Base-by-base conservation (phyloP, 2,888 invertebrate species). In the Neoascia interrupta region DNA sequence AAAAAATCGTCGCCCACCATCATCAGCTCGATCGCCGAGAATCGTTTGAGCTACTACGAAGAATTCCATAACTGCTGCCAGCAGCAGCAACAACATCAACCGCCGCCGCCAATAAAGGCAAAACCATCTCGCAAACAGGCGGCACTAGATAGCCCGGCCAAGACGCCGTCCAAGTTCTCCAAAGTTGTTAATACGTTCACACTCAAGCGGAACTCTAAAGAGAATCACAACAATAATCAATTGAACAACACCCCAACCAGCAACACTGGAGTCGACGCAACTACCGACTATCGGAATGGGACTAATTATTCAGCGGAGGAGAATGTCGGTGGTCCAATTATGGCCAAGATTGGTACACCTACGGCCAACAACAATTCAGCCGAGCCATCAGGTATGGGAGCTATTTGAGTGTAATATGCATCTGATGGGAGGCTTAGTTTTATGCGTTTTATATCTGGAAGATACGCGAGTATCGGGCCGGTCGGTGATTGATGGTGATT, bases 121-220 rank as follows among this genome's bases (percentile, higher is more conserved):
- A 73, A 79, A 31, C 0, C 60, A 60, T 66, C 61, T 45, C 45
- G 18, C 21, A 60, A 49, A 10, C 36, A 51, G 11, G 28, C 47
- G 51, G 37, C 45, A 6, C 31, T 21, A 43, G 53, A 51, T 41
- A 49, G 41, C 54, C 70, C 72, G 39, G 60, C 63, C 37, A 82
- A 81, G 26, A 41, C 81, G 41, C 81, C 76, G 45, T 84, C 83
- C 11, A 84, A 83, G 80, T 82, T 84, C 68, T 69, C 84, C n/a
- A 84, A 83, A 83, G 82, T 84, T 83, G 84, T 87, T 82, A 84
- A 86, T 83, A 85, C 85, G 82, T 85, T 87, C 80, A 83, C 88
- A 83, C 84, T 87, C 49, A 84, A 86, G 83, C 84, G 86, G 79
- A 80, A 81, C 53, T 43, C 63, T 6, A 82, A 82, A 54, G 81